Conservation (phyloP, 2,888 invertebrate species). For the Maniola hyperantus region DNA sequence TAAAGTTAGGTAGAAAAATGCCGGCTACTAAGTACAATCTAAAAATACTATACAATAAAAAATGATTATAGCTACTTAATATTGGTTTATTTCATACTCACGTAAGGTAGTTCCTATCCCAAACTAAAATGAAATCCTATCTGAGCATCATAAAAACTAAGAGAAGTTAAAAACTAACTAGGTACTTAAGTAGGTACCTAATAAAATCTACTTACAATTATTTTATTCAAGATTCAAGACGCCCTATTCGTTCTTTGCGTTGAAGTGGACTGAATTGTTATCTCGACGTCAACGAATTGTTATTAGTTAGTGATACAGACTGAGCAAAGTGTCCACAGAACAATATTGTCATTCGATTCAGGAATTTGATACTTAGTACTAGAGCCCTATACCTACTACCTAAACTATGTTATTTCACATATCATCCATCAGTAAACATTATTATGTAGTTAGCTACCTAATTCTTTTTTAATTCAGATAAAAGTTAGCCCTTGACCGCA, state of each 20-base stretch:
- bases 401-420: too few relatives aligned
- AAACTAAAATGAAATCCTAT: too few relatives aligned
- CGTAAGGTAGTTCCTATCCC: too few relatives aligned
- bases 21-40: slow-evolving; percentile 2
- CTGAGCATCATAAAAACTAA: not conserved
- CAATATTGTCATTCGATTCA: slow-evolving; percentile 1
- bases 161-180: not conserved
- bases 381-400: too few relatives aligned
- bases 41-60: not conserved
- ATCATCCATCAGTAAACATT: too few relatives aligned
- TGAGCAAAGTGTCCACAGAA: slow-evolving; percentile 17
- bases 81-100: too few relatives aligned
- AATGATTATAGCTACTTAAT: not conserved
- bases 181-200: not conserved
- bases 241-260: not conserved
- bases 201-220: not conserved
- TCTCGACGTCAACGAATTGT: slow-evolving; percentile 5
- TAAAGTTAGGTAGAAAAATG: not conserved
- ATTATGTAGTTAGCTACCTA: too few relatives aligned
- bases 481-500: too few relatives aligned
- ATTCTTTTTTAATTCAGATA: too few relatives aligned
- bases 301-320: not conserved
- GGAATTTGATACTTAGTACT: slow-evolving; percentile 9
- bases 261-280: slow-evolving; percentile 21
- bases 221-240: not conserved